A percentile compares a stretch with the other conserved stretches of the same genome.
phyloP scores from a whole-genome alignment of 2,888 invertebrate species.

The Uloborus plumipes region DNA sequence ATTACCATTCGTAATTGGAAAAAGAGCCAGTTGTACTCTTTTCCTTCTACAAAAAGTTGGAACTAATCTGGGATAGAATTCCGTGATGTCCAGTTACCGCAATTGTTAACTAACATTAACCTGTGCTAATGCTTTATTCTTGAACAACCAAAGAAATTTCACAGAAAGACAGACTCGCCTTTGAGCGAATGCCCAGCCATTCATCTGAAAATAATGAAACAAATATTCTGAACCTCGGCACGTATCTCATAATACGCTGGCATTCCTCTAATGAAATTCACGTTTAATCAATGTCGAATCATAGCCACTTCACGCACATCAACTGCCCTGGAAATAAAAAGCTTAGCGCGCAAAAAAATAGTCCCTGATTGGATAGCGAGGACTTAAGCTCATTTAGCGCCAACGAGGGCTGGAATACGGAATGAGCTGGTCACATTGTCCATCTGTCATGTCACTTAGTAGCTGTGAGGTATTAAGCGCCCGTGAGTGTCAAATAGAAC shows the following conservation, averaged over 20 bases:
- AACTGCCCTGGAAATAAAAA: conserved; percentile 20
- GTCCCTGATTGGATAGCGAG: conserved; percentile 36
- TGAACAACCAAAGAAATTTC: no score
- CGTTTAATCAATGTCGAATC: conserved; percentile 54
- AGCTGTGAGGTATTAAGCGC: conserved; percentile 35
- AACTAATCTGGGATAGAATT: no score
- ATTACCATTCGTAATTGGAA: no score
- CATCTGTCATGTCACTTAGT: conserved; percentile 15
- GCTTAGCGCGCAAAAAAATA: conserved; percentile 24
- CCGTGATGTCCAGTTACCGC: no score
- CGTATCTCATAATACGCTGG: neutral
- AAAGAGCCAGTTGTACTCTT: no score
- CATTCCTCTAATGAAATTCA: conserved; percentile 57
- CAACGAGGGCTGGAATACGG: conserved; percentile 29
- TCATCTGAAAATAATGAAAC: neutral
- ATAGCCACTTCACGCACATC: conserved; percentile 45
- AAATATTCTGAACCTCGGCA: neutral
- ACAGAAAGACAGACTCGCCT: no score
- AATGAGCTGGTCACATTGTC: conserved; percentile 21
- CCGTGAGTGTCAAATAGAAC: conserved; percentile 43
- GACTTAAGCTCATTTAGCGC: conserved; percentile 51
- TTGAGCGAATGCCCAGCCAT: no score
- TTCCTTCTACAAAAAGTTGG: no score
- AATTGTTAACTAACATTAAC: no score
- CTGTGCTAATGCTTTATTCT: no score